Percentiles rank a stretch among this genome's conserved stretches.
Conservation (phyloP, 2,113 vertebrate species). For the Anguilla japonica region DNA sequence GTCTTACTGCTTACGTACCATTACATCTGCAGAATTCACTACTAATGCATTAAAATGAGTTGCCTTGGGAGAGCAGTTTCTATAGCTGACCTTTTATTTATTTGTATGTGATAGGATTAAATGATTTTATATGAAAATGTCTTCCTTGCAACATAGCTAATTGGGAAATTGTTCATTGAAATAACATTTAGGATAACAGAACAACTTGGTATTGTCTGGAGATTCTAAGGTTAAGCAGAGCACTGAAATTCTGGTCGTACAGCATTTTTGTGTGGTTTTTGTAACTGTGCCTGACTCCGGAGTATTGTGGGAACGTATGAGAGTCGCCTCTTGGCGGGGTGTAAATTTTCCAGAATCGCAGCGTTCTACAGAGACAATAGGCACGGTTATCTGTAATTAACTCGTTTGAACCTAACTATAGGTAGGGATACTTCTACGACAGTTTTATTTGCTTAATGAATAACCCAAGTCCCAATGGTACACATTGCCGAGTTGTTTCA, state of each 20-base stretch:
- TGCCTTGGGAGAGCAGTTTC: no score
- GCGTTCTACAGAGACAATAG: not conserved
- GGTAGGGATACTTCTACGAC: not conserved
- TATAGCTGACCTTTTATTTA: no score
- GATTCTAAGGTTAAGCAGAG: not conserved
- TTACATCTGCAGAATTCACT: no score
- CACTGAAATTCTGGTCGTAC: not conserved
- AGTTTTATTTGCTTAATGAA: not conserved
- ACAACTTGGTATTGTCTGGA: not conserved
- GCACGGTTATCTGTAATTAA: not conserved
- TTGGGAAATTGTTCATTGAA: not conserved
- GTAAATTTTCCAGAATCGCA: not conserved
- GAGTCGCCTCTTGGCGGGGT: not conserved
- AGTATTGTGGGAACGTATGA: constrained; percentile 14
- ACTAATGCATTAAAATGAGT: no score
- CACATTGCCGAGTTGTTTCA: not conserved
- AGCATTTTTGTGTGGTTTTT: constrained; percentile 3
- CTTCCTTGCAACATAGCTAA: not conserved
- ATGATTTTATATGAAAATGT: not conserved
- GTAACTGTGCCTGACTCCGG: not conserved
- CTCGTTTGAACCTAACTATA: not conserved
- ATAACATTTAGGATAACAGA: not conserved
- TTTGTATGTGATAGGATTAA: not conserved
- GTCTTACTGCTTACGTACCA: not conserved
- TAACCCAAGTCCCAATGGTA: not conserved